Evolutionary conservation across 2,797 vertebrate genomes (phyloP), one percentile per base, ranked within the genome.

Genomic region (Limosa lapponica): DNA sequence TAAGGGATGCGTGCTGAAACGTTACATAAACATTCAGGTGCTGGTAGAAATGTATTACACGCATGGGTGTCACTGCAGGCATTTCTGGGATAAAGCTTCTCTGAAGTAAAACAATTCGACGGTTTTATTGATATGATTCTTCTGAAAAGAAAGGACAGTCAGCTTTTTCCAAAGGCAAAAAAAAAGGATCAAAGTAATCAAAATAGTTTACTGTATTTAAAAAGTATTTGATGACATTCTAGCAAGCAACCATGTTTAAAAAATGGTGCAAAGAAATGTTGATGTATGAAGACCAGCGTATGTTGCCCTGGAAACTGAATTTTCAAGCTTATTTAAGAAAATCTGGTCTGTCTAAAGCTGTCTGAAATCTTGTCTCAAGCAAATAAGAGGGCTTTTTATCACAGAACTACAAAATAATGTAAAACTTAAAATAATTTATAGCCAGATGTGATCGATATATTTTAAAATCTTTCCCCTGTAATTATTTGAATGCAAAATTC

Each of bases 291-390:
- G 94, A 95, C 89, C 94, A 95, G 95, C 83, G 24, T 97, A 95
- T 48, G 97, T 98, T 98, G 95, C 97, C 98, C 96, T 97, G 97
- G 97, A 97, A 98, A 98, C 97, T 94, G 95, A 97, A 97, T 98
- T 97, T 98, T 97, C 97, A 97, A 89, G 97, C 95, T 96, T 97
- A 97, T 95, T 97, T 97, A 97, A 96, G 89, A 95, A 94, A 89
- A 93, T 94, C 96, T 97, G 32, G 83, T 96, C 90, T 94, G 74
- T 89, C 90, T 97, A 67, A 96, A 94, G 95, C 90, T 94, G 96
- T 96, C 80, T 95, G 52, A 95, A 95, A 58, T 81, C 89, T 91
- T 92, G 69, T 95, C 81, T 96, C 58, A 59, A 87, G 87, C 59
- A 95, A 74, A 25, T 74, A 92, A 82, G 37, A 67, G 25, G 43